phyloP scores from a whole-genome alignment of 2,113 vertebrate species.

The Megalops atlanticus region DNA sequence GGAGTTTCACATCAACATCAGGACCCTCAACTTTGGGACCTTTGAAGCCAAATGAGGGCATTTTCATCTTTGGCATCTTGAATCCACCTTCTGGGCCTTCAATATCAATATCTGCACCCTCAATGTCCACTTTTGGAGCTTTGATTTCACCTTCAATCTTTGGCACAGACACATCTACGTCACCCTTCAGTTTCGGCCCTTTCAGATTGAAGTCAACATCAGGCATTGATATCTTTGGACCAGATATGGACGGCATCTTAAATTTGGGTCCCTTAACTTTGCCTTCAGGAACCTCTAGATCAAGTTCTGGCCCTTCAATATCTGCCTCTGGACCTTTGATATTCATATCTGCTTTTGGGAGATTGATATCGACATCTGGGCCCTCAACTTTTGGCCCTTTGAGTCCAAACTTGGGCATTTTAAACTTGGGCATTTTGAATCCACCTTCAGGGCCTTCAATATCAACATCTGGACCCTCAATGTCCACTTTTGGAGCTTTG shows the following conservation, averaged over 20 bases:
- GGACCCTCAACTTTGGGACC: conserved; percentile 29
- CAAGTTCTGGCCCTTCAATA: conserved; percentile 22
- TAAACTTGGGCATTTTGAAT: conserved; percentile 19
- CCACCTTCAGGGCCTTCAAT: conserved; percentile 39
- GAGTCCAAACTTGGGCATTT: conserved; percentile 30
- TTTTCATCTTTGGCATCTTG: conserved; percentile 68
- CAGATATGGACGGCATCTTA: conserved; percentile 35
- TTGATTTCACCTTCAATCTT: conserved; percentile 41
- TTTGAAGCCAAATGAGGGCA: conserved; percentile 50
- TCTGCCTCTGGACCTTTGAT: conserved; percentile 38
- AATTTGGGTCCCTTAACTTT: conserved; percentile 32
- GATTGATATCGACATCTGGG: conserved; percentile 37
- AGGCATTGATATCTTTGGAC: conserved; percentile 45
- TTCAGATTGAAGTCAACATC: conserved; percentile 53
- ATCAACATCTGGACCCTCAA: conserved; percentile 58
- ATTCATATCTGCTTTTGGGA: conserved; percentile 34
- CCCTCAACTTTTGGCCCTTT: conserved; percentile 50
- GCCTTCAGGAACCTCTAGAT: conserved; percentile 27
- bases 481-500: conserved; percentile 36
- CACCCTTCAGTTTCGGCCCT: conserved; percentile 49
- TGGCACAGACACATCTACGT: conserved; percentile 61
- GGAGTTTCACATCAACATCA: conserved; percentile 46
- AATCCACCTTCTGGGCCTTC: conserved; percentile 57
- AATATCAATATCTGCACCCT: not conserved
- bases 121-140: conserved; percentile 51